Base-by-base conservation (phyloP, 1,140 invertebrate species). In the Hyles euphorbiae region DNA sequence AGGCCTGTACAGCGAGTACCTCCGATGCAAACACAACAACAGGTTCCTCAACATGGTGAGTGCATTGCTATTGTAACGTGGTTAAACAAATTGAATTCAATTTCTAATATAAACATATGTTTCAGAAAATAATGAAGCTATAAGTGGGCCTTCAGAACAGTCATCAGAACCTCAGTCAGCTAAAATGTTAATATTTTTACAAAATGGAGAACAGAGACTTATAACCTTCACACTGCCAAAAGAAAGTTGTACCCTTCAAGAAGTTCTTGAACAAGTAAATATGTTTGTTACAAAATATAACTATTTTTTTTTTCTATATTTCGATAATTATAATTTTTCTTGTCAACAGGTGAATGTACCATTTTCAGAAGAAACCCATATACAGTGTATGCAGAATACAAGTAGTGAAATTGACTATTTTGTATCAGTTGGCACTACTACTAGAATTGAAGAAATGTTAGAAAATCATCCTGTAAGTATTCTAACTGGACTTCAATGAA, bases 161-260 rank as follows among this genome's bases (percentile, higher is more conserved):
- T 55, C 75, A 1, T 81, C 91, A 6, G 82, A 89, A 51, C 91
- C 91, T 2, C 92, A 93, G 68, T 92, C 90, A 34, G 94, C 93
- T 2, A 93, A 94, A 77, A 95, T 95, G 94, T 87, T 95, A 64
- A 93, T 95, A 11, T 91, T 94, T 47, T 83, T 95, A 55, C 90
- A 91, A 63, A 93, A 91, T 57, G 93, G 94, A 7, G 94, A 95
- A 83, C 94, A 95, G 70, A 91, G 94, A 77, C 87, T 95, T 44
- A 95, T 95, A 47, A 95, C 94, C 2, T 95, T 95, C 70, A 94
- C 94, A 43, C 87, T 95, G 67, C 94, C 94, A 5, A 93, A 93
- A 66, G 94, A 95, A 74, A 94, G 93, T 61, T 95, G 94, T 76
- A 95, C 94, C 0, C 93, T 95, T 50, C 93, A 94, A 78, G 94